These are phyloP conservation scores for Chaetogeoica ovagalla DNA, from an alignment of 2,888 invertebrate genomes.

Conservation along the genomic window DNA sequence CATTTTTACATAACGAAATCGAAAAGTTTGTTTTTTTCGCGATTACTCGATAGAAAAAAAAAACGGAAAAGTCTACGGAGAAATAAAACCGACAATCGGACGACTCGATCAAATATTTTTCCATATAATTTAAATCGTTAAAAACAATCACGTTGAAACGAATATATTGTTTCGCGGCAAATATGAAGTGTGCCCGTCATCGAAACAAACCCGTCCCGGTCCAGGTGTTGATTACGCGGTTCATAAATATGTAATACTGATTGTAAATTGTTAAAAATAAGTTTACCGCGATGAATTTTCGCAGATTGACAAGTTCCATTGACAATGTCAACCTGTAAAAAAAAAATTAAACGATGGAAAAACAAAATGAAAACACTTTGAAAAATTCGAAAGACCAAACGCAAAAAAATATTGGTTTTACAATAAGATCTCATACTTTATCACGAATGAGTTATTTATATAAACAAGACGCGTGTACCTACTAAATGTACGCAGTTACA, in stretches of 20 bases:
- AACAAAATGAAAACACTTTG: neutral
- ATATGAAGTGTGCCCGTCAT: neutral
- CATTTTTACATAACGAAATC: too few relatives aligned
- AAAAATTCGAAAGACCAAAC: too few relatives aligned
- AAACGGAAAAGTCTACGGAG: too few relatives aligned
- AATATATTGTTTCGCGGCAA: neutral
- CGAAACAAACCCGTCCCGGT: slow-evolving; percentile 4
- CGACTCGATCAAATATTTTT: neutral
- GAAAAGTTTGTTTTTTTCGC: too few relatives aligned
- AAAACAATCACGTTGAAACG: neutral
- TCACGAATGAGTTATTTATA: too few relatives aligned
- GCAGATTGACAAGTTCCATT: slow-evolving; percentile 27
- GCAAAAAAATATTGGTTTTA: too few relatives aligned
- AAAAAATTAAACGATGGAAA: neutral
- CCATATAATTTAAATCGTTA: neutral
- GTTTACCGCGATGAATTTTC: slow-evolving; percentile 13
- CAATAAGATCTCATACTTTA: too few relatives aligned
- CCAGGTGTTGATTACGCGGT: slow-evolving; percentile 1
- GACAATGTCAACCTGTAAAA: slow-evolving; percentile 24
- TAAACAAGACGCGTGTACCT: too few relatives aligned
- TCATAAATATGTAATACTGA: neutral
- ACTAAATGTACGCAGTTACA: too few relatives aligned
- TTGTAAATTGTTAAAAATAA: slow-evolving; percentile 25
- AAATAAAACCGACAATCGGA: too few relatives aligned
- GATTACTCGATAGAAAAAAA: too few relatives aligned